A percentile compares a stretch with the other conserved stretches of the same genome.
Conservation (phyloP, 2,113 vertebrate species). For the Miniopterus natalensis region DNA sequence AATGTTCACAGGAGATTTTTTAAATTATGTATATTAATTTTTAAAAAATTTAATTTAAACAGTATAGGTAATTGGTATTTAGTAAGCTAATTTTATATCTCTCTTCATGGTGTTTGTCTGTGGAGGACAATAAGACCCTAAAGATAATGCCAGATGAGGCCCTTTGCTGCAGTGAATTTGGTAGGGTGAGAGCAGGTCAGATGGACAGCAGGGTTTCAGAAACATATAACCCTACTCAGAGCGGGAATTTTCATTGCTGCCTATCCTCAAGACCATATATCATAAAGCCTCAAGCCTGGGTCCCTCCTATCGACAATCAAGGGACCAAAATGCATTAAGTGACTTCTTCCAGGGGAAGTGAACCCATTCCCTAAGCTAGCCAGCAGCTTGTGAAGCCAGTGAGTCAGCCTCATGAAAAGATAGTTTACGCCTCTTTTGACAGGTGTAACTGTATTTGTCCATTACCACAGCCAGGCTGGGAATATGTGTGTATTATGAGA, state of each 20-base stretch:
- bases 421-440: background rate
- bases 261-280: background rate
- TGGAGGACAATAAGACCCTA: background rate
- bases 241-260: background rate
- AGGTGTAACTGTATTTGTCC: background rate
- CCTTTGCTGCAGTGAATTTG: background rate
- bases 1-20: background rate
- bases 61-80: background rate
- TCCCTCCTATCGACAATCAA: background rate
- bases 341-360: background rate
- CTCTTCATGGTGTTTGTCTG: background rate
- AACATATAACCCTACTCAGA: background rate
- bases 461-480: background rate
- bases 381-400: background rate
- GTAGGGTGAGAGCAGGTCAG: background rate
- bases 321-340: background rate
- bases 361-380: background rate
- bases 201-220: background rate
- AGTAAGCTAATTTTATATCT: slow-evolving; percentile 30
- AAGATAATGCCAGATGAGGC: background rate
- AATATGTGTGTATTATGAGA: background rate
- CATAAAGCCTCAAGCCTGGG: background rate
- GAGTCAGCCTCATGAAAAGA: background rate
- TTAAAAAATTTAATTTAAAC: background rate
- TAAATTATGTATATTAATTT: background rate